phyloP scores from a whole-genome alignment of 2,888 invertebrate species.

The Ptychoptera albimana region DNA sequence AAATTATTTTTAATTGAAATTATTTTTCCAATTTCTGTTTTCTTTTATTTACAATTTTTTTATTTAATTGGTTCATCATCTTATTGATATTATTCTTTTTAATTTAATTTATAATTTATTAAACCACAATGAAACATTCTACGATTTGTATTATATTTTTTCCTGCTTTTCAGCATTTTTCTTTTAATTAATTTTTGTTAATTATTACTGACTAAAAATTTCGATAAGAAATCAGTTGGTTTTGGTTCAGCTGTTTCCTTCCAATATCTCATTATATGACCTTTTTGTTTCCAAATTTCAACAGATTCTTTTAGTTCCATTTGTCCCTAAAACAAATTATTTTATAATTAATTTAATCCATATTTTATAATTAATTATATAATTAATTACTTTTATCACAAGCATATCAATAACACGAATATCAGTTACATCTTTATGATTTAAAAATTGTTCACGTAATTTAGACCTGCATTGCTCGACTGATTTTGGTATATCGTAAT shows the following conservation, averaged over 20 bases:
- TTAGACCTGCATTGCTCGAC: slow-evolving; percentile 52
- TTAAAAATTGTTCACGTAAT: slow-evolving; percentile 61
- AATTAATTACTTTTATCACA: slow-evolving; percentile 62
- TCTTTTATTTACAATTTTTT: no score
- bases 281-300: slow-evolving; percentile 77
- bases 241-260: slow-evolving; percentile 70
- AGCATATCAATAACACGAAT: slow-evolving; percentile 81
- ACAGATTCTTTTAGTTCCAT: slow-evolving; percentile 85
- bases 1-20: no score
- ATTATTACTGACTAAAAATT: slow-evolving; percentile 54
- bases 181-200: no score
- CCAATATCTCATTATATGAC: slow-evolving; percentile 77
- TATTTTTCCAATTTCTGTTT: no score
- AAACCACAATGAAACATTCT: no score
- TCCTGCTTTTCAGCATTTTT: no score
- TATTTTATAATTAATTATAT: not conserved
- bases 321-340: slow-evolving; percentile 54
- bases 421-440: slow-evolving; percentile 64
- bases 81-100: no score
- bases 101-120: no score
- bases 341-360: not conserved
- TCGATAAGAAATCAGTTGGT: slow-evolving; percentile 81
- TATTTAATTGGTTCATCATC: no score
- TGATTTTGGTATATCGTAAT: slow-evolving; percentile 67
- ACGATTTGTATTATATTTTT: no score